Evolutionary conservation across 2,888 invertebrate species (phyloP).

Genomic region (Acleris holmiana): DNA sequence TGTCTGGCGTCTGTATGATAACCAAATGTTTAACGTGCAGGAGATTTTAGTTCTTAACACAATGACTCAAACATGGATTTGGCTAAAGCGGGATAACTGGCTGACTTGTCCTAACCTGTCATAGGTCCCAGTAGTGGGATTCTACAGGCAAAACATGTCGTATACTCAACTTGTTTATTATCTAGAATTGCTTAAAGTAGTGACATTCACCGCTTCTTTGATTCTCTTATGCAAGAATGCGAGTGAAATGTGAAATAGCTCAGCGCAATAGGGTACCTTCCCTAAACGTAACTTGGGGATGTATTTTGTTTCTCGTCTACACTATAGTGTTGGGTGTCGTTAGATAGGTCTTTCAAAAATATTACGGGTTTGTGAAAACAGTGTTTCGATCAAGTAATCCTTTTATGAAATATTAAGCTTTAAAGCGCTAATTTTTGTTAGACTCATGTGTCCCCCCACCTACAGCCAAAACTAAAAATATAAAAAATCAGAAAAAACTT

Average conservation of each 20-base stretch:
- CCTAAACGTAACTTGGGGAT: no score
- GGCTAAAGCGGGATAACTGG: slow-evolving; percentile 18
- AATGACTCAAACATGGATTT: slow-evolving; percentile 45
- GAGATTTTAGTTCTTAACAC: slow-evolving; percentile 49
- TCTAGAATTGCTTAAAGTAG: slow-evolving; percentile 59
- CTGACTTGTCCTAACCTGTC: slow-evolving; percentile 48
- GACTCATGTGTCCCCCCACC: no score
- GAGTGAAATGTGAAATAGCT: slow-evolving; percentile 1
- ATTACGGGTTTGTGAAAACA: no score
- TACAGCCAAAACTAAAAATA: no score
- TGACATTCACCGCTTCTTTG: slow-evolving; percentile 38
- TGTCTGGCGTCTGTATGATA: slow-evolving; percentile 23
- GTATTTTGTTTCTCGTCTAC: no score
- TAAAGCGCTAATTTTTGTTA: no score
- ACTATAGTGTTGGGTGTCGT: no score
- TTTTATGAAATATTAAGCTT: no score
- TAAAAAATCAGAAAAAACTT: no score
- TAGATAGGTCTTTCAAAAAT: no score
- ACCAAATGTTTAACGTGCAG: slow-evolving; percentile 45
- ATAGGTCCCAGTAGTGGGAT: slow-evolving; percentile 58
- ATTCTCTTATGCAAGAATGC: slow-evolving; percentile 30
- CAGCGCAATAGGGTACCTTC: no score
- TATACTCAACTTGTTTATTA: slow-evolving; percentile 65
- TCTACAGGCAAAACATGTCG: slow-evolving; percentile 58
- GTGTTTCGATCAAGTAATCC: no score